Evolutionary conservation across 1,140 invertebrate genomes (phyloP), one percentile per base, ranked within the genome.

Genomic region (Drusus annulatus): DNA sequence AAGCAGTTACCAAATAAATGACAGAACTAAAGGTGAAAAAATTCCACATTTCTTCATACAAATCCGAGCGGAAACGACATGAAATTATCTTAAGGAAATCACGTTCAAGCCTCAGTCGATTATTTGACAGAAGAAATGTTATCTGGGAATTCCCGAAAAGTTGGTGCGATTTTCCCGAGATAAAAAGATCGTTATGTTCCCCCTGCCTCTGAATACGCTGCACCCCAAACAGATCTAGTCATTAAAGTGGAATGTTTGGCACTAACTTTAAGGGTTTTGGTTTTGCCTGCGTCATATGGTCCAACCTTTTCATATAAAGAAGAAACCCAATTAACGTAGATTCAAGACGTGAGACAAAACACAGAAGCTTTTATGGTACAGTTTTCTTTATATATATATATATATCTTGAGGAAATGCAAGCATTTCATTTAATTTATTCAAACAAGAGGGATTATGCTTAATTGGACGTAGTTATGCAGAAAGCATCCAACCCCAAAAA

Each of bases 21-120:
- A 31, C 21, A 28, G 4, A 28, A 65, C 21, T 25, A 65, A 65
- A 65, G 31, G 25, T 25, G 25, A 21, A 8, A 16, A n/a, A 65
- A 65, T 25, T 31, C 28, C 16, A 3, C 62, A 31, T 31, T n/a
- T 65, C 62, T 21, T 65, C 16, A 25, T 65, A n/a, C 13, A 25
- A 21, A 21, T 28, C 10, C 23, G 56, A 60, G 17, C 3, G 36
- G 65, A 69, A 51, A 10, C n/a, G n/a, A 17, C 31, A 19, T 69
- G 36, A 69, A 69, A 69, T 69, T 69, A 69, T 69, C 65, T 45
- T 19, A 50, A 36, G 65, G n/a, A 69, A 69, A 69, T 69, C 65
- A 69, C n/a, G 65, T 19, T 50, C n/a, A 23, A 50, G n/a, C n/a
- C n/a, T 17, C 16, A 19, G 65, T 69, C 65, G 65, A 69, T 69